Conservation (phyloP, 1,140 invertebrate species). For the Orussus abietinus region DNA sequence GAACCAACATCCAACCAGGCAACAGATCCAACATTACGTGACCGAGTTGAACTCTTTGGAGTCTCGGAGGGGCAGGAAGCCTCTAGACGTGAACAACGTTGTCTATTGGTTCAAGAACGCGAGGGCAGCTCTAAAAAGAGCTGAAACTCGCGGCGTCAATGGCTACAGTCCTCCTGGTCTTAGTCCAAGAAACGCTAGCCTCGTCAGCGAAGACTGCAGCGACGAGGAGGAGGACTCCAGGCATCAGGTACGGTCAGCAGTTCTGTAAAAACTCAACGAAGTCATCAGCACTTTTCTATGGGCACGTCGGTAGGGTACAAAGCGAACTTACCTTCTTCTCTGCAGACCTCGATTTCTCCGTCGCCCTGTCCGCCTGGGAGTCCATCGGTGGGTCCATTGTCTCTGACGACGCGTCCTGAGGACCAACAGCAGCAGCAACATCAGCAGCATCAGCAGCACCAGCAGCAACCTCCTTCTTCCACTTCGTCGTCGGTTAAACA, state of each 20-base stretch:
- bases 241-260: constrained; percentile 40
- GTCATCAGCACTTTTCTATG: too few species aligned
- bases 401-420: constrained; percentile 58
- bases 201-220: constrained; percentile 49
- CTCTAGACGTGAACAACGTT: constrained; percentile 94
- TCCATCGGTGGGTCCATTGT: constrained; percentile 62
- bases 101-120: constrained; percentile 99
- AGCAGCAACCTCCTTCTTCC: constrained; percentile 33
- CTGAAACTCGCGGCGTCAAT: constrained; percentile 64
- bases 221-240: constrained; percentile 51
- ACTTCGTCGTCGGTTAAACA: constrained; percentile 44
- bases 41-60: constrained; percentile 88
- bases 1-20: constrained; percentile 90
- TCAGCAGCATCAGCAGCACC: too few species aligned
- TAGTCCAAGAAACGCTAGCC: constrained; percentile 48
- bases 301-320: too few species aligned
- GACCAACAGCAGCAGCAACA: constrained; percentile 42
- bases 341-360: constrained; percentile 45
- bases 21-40: constrained; percentile 94
- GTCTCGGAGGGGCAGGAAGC: constrained; percentile 86
- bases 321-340: too few species aligned
- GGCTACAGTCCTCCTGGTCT: constrained; percentile 49
- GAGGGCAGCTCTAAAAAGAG: constrained; percentile 87
- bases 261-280: too few species aligned
- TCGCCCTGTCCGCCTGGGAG: constrained; percentile 57